Conservation (phyloP, 2,888 invertebrate species). For the Caenorhabditis sulstoni region DNA sequence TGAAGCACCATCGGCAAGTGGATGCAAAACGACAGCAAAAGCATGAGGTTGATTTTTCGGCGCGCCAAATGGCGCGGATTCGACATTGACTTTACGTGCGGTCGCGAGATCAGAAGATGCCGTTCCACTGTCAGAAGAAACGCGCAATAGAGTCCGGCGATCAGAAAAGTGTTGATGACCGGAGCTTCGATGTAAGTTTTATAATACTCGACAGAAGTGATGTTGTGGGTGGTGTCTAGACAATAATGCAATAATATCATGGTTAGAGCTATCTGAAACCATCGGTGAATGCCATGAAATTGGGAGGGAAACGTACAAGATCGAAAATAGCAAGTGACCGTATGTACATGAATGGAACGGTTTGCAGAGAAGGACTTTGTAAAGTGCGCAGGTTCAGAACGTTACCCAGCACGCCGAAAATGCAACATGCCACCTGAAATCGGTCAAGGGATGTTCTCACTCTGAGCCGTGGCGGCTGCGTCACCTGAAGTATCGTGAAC, state of each 20-base stretch:
- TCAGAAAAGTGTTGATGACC: slow-evolving; percentile 85
- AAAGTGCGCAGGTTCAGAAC: slow-evolving; percentile 88
- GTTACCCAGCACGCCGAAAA: slow-evolving; percentile 85
- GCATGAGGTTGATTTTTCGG: slow-evolving; percentile 68
- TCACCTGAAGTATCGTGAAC: slow-evolving; percentile 50
- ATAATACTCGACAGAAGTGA: slow-evolving; percentile 83
- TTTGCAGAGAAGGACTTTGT: slow-evolving; percentile 87
- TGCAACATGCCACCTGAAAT: slow-evolving; percentile 70
- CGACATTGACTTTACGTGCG: slow-evolving; percentile 57
- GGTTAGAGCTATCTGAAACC: slow-evolving; percentile 53
- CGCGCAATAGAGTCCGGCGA: slow-evolving; percentile 79
- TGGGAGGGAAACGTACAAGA: slow-evolving; percentile 82
- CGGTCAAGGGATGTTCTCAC: not conserved
- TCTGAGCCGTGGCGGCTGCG: not conserved
- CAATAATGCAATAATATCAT: slow-evolving; percentile 56
- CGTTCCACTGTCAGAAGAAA: slow-evolving; percentile 78
- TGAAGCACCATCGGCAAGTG: slow-evolving; percentile 79
- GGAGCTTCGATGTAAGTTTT: slow-evolving; percentile 86
- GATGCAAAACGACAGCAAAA: slow-evolving; percentile 69
- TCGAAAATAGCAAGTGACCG: slow-evolving; percentile 88
- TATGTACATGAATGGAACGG: slow-evolving; percentile 88
- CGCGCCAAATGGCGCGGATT: slow-evolving; percentile 62
- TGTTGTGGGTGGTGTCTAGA: slow-evolving; percentile 38
- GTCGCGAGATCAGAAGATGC: slow-evolving; percentile 73
- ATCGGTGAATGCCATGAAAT: too few species aligned